Conservation (phyloP, 2,113 vertebrate species). For the Laterallus jamaicensis region DNA sequence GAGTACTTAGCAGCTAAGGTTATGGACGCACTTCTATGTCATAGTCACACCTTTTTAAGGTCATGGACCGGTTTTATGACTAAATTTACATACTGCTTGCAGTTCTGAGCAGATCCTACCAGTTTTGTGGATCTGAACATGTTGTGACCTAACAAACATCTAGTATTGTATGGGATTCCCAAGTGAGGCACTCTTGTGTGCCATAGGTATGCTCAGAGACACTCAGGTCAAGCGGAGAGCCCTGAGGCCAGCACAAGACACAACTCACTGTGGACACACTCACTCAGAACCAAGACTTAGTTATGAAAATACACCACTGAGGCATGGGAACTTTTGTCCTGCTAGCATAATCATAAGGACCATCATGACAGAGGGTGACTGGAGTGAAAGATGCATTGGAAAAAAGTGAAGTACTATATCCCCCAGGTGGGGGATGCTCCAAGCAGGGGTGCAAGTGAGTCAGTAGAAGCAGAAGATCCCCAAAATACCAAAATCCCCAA, state of each 20-base stretch:
- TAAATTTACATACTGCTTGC: not conserved
- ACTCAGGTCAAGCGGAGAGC: not conserved
- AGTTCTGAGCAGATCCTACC: not conserved
- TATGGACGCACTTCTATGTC: no score
- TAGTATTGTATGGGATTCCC: no score
- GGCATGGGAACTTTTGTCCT: not conserved
- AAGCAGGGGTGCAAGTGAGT: not conserved
- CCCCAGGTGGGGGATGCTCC: not conserved
- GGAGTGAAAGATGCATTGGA: accelerated
- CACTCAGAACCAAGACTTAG: not conserved
- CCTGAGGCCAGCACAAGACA: not conserved
- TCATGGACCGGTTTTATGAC: not conserved
- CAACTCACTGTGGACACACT: accelerated
- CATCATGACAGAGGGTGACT: not conserved
- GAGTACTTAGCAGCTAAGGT: not conserved
- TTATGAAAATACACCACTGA: not conserved
- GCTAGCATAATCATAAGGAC: not conserved
- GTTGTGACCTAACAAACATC: not conserved
- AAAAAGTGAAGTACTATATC: not conserved
- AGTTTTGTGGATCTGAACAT: not conserved
- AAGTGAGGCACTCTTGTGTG: not conserved
- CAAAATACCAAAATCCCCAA: not conserved
- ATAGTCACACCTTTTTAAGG: no score
- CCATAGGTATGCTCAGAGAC: not conserved
- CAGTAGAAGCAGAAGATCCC: not conserved